A percentile compares a stretch with the other conserved stretches of the same genome.
These are phyloP conservation scores for Rhorus exstirpatorius DNA, from an alignment of 2,888 invertebrate genomes.

Conservation along the genomic window DNA sequence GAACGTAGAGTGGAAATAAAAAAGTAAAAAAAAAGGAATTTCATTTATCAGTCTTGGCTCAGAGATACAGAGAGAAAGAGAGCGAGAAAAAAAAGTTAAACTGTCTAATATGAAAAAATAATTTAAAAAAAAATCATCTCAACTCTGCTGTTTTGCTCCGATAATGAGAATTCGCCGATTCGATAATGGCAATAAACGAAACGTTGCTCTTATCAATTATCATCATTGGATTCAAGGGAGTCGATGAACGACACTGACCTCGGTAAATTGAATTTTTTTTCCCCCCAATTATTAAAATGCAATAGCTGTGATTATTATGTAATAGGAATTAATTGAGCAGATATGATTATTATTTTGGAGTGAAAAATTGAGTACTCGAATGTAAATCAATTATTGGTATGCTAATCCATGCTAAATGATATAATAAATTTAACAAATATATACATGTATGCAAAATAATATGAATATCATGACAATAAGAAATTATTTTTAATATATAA, in stretches of 20 bases:
- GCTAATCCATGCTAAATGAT: too few relatives aligned
- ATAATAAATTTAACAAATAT: too few relatives aligned
- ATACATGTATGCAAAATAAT: too few relatives aligned
- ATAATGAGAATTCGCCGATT: constrained; percentile 12
- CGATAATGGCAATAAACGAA: background rate
- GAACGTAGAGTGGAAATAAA: too few relatives aligned
- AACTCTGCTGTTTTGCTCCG: constrained; percentile 26
- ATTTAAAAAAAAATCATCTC: background rate
- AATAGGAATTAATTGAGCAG: too few relatives aligned
- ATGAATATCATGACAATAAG: too few relatives aligned
- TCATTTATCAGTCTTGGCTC: background rate
- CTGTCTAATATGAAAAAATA: background rate
- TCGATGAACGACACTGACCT: constrained; percentile 49
- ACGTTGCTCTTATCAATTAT: constrained; percentile 29
- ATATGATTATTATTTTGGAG: too few relatives aligned
- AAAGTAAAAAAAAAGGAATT: background rate
- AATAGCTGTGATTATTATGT: too few relatives aligned
- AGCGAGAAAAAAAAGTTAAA: background rate
- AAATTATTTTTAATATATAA: too few relatives aligned
- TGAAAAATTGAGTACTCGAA: too few relatives aligned
- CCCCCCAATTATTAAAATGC: background rate
- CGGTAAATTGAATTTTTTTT: constrained; percentile 21
- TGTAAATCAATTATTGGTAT: too few relatives aligned
- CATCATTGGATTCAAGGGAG: constrained; percentile 37
- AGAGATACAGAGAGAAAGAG: background rate